Conservation (phyloP, 2,113 vertebrate genomes). For the Aldabrachelys gigantea region DNA sequence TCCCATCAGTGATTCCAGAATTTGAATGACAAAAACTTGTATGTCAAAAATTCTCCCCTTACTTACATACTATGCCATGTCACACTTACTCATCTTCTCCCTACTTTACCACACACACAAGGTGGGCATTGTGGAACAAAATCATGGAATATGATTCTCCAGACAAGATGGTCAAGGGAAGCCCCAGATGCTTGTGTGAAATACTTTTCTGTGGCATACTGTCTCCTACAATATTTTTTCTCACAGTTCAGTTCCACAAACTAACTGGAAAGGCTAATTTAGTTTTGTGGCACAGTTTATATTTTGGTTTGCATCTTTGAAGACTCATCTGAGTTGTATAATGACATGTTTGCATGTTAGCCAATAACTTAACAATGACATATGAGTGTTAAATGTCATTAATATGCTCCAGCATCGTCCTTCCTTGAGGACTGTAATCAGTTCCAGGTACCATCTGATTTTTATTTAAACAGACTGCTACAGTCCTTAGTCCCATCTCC, state of each 20-base stretch:
- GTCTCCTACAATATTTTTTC: neutral
- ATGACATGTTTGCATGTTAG: neutral
- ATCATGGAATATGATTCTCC: neutral
- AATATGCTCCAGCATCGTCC: neutral
- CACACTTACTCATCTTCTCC: neutral
- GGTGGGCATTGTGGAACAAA: neutral
- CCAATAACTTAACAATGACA: neutral
- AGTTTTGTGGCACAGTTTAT: neutral
- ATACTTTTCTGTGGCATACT: neutral
- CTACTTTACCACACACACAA: neutral
- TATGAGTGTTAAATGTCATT: neutral
- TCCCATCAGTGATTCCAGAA: neutral
- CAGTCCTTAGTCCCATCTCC: neutral
- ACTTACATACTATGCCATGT: rapidly evolving
- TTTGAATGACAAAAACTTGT: neutral
- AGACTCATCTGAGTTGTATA: neutral
- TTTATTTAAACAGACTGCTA: neutral
- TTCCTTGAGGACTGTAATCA: neutral
- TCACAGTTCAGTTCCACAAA: neutral
- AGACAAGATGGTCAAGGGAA: neutral
- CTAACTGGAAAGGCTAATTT: neutral
- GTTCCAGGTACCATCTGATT: neutral
- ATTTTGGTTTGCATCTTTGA: neutral
- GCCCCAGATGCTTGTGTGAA: neutral
- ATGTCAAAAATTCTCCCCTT: neutral